Evolutionary conservation across 64 coral and sea anemone genomes (phyloP).

Genomic region (Dendrophyllia cribrosa): DNA sequence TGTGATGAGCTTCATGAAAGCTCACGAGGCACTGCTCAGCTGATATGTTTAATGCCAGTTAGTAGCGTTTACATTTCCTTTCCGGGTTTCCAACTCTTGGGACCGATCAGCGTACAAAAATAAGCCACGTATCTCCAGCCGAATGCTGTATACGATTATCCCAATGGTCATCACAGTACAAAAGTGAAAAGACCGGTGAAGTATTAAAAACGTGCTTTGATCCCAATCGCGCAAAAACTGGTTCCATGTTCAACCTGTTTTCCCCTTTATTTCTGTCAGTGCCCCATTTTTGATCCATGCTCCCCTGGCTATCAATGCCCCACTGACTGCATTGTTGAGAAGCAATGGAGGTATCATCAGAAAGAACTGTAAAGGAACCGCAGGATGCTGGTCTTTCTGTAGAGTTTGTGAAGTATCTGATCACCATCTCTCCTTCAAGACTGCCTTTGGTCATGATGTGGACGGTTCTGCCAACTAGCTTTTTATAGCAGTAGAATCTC

Average conservation of each 20-base stretch:
- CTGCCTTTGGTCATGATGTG: slow-evolving; percentile 71
- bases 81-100: no score
- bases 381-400: slow-evolving; percentile 26
- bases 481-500: slow-evolving; percentile 51
- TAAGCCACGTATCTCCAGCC: background rate
- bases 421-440: slow-evolving; percentile 24
- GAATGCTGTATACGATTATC: background rate
- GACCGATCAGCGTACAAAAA: background rate
- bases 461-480: slow-evolving; percentile 48
- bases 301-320: slow-evolving; percentile 2
- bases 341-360: slow-evolving; percentile 52
- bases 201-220: background rate
- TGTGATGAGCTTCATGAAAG: no score
- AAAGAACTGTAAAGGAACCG: slow-evolving; percentile 32
- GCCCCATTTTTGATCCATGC: slow-evolving; percentile 31
- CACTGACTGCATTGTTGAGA: slow-evolving; percentile 42
- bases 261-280: background rate
- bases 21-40: no score
- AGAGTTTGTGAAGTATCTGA: slow-evolving; percentile 29
- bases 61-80: no score
- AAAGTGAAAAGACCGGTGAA: background rate
- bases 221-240: background rate
- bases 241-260: slow-evolving; percentile 8
- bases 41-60: no score
- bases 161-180: background rate